phyloP scores from a whole-genome alignment of 2,888 invertebrate species.

The Drosophila engyochracea region DNA sequence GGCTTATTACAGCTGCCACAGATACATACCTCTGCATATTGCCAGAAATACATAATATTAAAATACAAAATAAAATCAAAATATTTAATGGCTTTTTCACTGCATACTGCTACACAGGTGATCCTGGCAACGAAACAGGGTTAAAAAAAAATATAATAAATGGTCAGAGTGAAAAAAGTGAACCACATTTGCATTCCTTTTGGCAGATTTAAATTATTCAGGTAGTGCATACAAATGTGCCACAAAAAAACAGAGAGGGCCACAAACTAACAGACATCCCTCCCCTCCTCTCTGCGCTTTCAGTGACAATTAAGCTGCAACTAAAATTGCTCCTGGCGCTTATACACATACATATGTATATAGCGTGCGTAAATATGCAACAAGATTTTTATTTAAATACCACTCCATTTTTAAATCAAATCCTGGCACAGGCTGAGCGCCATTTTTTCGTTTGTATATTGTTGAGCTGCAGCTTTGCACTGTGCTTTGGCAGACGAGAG shows the following conservation, averaged over 20 bases:
- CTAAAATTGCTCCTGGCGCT: conserved; percentile 69
- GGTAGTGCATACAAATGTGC: conserved; percentile 61
- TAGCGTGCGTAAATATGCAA: conserved; percentile 68
- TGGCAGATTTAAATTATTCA: conserved; percentile 77
- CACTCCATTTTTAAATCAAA: conserved; percentile 81
- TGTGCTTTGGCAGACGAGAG: conserved; percentile 17
- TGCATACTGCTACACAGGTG: conserved; percentile 31
- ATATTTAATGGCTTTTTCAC: conserved; percentile 39
- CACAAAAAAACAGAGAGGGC: conserved; percentile 26
- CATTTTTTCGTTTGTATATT: conserved; percentile 29
- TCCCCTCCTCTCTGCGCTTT: conserved; percentile 10
- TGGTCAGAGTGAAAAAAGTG: conserved; percentile 22
- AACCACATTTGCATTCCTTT: conserved; percentile 76
- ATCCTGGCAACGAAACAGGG: conserved; percentile 5
- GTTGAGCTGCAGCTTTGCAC: conserved; percentile 27
- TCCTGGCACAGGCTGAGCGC: conserved; percentile 55
- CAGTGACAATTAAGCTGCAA: conserved; percentile 77
- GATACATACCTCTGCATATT: conserved; percentile 3
- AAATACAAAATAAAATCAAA: conserved; percentile 3
- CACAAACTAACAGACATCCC: background rate
- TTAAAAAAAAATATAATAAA: conserved; percentile 17
- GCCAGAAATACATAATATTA: background rate
- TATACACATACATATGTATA: conserved; percentile 12
- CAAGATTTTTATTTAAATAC: conserved; percentile 80
- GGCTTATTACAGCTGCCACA: conserved; percentile 22